Conservation (phyloP, 2,797 vertebrate species). For the Telmatherina bonti region DNA sequence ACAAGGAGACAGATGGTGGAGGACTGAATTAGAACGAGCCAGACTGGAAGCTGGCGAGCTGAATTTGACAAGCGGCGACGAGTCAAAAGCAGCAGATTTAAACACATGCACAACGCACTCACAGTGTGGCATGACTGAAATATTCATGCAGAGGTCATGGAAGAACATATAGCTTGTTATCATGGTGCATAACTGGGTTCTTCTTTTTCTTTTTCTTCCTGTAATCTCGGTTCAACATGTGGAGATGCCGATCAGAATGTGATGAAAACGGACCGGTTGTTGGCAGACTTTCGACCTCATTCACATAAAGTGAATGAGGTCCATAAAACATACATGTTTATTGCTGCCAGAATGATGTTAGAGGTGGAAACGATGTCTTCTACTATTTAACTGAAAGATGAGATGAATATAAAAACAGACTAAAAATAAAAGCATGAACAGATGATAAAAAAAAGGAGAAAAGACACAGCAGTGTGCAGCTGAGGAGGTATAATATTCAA, state of each 20-base stretch:
- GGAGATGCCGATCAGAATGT: background rate
- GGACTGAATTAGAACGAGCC: conserved; percentile 37
- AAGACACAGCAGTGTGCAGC: background rate
- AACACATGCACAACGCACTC: conserved; percentile 32
- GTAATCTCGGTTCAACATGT: background rate
- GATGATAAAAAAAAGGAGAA: background rate
- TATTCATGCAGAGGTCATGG: conserved; percentile 6
- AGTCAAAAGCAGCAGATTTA: conserved; percentile 32
- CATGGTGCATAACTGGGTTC: background rate
- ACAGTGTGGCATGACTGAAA: conserved; percentile 4
- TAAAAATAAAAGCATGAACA: conserved; percentile 5
- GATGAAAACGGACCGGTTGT: conserved; percentile 6
- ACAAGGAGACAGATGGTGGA: conserved; percentile 45
- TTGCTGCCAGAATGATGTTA: background rate
- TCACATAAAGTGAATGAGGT: too few relatives aligned
- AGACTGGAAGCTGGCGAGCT: conserved; percentile 1
- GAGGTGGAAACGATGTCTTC: conserved; percentile 2
- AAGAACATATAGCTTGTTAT: conserved; percentile 9
- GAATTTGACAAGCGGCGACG: conserved; percentile 26
- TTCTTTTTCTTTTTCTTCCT: background rate
- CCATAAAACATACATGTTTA: conserved; percentile 16
- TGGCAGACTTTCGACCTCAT: too few relatives aligned
- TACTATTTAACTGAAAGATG: background rate
- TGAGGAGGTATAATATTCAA: conserved; percentile 26
- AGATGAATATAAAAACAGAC: conserved; percentile 25